Evolutionary conservation across 2,797 vertebrate genomes (phyloP), one percentile per base, ranked within the genome.

Genomic region (Falco peregrinus): DNA sequence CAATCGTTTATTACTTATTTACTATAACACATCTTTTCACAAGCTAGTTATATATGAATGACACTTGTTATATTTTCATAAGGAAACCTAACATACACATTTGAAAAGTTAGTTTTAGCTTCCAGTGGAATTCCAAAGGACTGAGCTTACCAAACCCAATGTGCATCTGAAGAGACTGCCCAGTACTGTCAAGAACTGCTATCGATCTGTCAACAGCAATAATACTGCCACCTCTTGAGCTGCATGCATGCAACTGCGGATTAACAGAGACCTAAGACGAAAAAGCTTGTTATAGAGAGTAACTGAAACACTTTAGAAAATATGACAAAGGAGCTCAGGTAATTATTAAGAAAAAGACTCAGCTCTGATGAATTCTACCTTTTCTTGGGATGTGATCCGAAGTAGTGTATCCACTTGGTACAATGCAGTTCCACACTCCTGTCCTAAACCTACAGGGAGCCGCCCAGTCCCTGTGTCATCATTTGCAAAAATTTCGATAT

Each of bases 401-500:
- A 98, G 98, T 57, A 99, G 93, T 0, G 99, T 98, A 37, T 99
- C 98, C 80, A 99, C 98, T 97, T 99, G 99, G 94, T 99, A 99
- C 89, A 99, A 92, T 5, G 98, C 98, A 9, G 98, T 98, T 17
- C 98, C 98, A 51, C 98, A 98, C 64, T 99, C 99, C 19, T 97
- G 98, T 43, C 97, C 97, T 13, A 98, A 96, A 41, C 98, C 98
- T 45, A 98, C 92, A 31, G 97, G 97, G 25, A 99, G 86, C 21
- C 97, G 98, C 70, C 97, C 97, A 3, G 97, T 98, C 95, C 97
- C 98, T 0, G 99, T 99, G 73, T 99, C 99, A 76, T 99, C 99
- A 53, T 96, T 99, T n/a, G 97, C 95, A 54, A 99, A 96, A 59
- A 99, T 97, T 33, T 99, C 99, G 37, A 99, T 97, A 10, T 99